phyloP scores from a whole-genome alignment of 2,797 vertebrate genomes.

The Holocentrus rufus region DNA sequence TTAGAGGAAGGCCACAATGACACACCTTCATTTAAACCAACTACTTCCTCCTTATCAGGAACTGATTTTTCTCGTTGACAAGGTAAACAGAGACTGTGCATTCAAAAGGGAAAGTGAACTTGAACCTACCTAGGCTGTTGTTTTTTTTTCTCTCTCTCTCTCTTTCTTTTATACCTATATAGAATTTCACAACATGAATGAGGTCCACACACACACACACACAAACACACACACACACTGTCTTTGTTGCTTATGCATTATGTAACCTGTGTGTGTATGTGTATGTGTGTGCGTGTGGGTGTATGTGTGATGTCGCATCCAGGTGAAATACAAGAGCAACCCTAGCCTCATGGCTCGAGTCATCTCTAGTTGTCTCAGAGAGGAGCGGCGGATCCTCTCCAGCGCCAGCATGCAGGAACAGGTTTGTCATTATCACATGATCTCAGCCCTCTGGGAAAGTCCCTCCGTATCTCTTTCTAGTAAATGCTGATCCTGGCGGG shows the following conservation, averaged over 20 bases:
- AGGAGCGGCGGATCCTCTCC: conserved; percentile 93
- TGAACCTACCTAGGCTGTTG: neutral
- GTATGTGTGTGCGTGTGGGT: conserved; percentile 12
- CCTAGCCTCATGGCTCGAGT: conserved; percentile 89
- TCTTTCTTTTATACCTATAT: no score
- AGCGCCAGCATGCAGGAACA: conserved; percentile 92
- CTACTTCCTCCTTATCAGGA: neutral
- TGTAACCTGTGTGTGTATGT: neutral
- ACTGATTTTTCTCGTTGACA: neutral
- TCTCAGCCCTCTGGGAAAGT: conserved; percentile 42
- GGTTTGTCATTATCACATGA: conserved; percentile 78
- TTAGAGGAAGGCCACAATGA: neutral
- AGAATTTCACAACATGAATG: neutral
- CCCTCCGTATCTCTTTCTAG: conserved; percentile 32
- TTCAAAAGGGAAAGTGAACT: neutral
- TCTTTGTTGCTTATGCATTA: neutral
- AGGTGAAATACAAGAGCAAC: conserved; percentile 91
- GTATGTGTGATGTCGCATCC: conserved; percentile 7
- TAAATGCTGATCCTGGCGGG: conserved; percentile 26
- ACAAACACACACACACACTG: no score
- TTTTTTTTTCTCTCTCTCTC: no score
- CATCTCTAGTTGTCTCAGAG: conserved; percentile 91
- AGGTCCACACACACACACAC: neutral
- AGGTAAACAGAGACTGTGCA: neutral
- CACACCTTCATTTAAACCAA: neutral